phyloP scores from a whole-genome alignment of 2,113 vertebrate species.

The Bos indicus region DNA sequence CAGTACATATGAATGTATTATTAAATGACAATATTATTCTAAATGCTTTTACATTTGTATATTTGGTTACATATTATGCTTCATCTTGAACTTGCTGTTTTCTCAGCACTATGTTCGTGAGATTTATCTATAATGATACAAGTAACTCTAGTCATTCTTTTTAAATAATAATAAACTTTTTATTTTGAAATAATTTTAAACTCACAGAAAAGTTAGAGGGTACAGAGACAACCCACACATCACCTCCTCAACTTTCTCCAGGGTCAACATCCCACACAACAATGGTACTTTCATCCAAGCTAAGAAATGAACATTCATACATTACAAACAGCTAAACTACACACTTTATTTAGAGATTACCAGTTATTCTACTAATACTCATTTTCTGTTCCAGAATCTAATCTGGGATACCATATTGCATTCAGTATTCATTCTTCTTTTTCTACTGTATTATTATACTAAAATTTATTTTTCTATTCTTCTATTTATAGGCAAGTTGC shows the following conservation, averaged over 20 bases:
- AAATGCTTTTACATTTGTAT: not conserved
- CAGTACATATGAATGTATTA: not conserved
- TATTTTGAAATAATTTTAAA: not conserved
- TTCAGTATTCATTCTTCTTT: not conserved
- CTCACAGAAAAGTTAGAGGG: not conserved
- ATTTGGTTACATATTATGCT: not conserved
- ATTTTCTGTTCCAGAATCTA: not conserved
- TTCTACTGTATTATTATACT: not conserved
- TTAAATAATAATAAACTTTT: not conserved
- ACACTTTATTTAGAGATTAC: not conserved
- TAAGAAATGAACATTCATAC: not conserved
- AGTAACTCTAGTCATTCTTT: not conserved
- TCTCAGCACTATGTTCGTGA: not conserved
- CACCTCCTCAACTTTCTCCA: not conserved
- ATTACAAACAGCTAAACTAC: not conserved
- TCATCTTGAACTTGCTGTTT: not conserved
- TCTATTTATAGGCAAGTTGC: not conserved
- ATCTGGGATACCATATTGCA: not conserved
- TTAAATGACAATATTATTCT: not conserved
- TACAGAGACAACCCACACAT: not conserved
- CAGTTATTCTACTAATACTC: not conserved
- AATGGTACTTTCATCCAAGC: not conserved
- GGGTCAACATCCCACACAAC: not conserved
- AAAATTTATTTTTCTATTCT: not conserved
- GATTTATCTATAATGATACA: not conserved